Evolutionary conservation across 1,140 invertebrate genomes (phyloP), one percentile per base, ranked within the genome.

Genomic region (Trachelipus rathkii): DNA sequence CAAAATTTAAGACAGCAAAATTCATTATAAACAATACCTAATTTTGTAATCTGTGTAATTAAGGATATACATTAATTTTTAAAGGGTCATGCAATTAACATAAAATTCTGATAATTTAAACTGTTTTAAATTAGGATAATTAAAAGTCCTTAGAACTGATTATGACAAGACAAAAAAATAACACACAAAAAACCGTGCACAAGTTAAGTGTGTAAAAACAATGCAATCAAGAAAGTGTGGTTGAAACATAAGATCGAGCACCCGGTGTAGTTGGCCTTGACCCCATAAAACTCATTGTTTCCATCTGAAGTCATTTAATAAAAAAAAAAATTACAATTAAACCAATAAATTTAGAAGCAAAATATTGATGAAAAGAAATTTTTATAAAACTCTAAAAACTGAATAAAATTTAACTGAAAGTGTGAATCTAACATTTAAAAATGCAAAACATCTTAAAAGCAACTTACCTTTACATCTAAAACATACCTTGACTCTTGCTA

Each of bases 401-500:
- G 33, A 33, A 33, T 33, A 33, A 33, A n/a, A 33, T 33, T 33
- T 33, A 33, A 33, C 6, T 33, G 33, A 33, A 33, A 33, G 6
- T 33, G 33, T 33, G 33, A 33, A 33, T 33, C 33, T 33, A 33
- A 33, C 33, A 33, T 33, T 33, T 33, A 33, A 33, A 33, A 33
- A 33, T 33, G 33, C 33, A 33, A 33, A 33, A 33, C 33, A 33
- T 33, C 33, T 33, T 3, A 33, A 33, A 1, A 33, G 33, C 33
- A 33, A 33, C 6, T 3, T 33, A 33, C 6, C 33, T 33, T 33
- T 33, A 33, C 6, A 33, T 33, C 33, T 33, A 33, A 66, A 50
- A 74, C 78, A 60, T 46, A 96, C 94, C 86, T 95, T 89, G 70
- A 96, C 87, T 87, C 95, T 93, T 15, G 94, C 94, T 82, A 96